A percentile compares a stretch with the other conserved stretches of the same genome.
phyloP scores from a whole-genome alignment of 2,797 vertebrate genomes.

The Bradypus variegatus region DNA sequence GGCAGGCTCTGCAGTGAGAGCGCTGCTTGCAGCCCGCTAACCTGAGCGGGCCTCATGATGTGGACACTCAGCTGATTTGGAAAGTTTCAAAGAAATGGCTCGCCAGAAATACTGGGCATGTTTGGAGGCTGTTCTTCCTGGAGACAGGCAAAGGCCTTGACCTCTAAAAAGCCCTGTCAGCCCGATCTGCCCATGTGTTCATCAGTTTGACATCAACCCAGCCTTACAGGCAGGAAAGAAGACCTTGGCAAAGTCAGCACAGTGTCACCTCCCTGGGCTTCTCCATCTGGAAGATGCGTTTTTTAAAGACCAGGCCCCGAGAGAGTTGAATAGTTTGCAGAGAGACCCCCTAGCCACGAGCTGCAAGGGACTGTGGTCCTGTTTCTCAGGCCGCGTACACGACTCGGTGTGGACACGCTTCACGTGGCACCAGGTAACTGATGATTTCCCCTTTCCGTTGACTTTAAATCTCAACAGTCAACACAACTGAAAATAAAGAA shows the following conservation, averaged over 20 bases:
- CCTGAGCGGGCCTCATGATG: not conserved
- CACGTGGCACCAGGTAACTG: not conserved
- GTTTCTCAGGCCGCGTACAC: not conserved
- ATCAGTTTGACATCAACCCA: not conserved
- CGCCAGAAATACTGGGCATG: not conserved
- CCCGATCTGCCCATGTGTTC: not conserved
- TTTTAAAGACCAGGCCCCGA: not conserved
- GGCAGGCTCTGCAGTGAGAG: not conserved
- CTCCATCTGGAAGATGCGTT: not conserved
- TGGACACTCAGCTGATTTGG: not conserved
- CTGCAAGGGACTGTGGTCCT: not conserved
- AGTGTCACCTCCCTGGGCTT: not conserved
- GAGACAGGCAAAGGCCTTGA: not conserved
- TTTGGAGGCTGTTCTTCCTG: not conserved
- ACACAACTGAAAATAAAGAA: not conserved
- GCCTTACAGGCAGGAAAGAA: not conserved
- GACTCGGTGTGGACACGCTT: not conserved
- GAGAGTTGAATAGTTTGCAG: not conserved
- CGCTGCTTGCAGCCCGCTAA: not conserved
- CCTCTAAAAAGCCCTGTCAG: not conserved
- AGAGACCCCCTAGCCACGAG: not conserved
- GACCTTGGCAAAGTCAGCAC: not conserved
- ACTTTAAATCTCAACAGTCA: not conserved
- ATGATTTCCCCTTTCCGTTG: not conserved
- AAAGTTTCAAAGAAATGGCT: conserved; percentile 1